Evolutionary conservation across 2,113 vertebrate species (phyloP).

Genomic region (Apteryx owenii): DNA sequence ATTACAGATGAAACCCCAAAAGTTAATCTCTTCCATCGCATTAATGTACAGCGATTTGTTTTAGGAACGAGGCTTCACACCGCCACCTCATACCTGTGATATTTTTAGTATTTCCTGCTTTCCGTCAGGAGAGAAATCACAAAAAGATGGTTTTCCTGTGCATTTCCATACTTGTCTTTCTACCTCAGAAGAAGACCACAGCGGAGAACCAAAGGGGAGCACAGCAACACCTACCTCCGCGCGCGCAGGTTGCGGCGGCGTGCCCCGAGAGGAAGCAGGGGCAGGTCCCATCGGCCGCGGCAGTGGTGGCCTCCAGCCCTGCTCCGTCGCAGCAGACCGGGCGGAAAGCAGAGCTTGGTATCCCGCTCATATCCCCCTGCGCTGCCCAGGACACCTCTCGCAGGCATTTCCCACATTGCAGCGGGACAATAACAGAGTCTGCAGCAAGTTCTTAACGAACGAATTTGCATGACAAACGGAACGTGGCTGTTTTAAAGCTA

Average conservation of each 20-base stretch:
- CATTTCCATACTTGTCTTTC: background rate
- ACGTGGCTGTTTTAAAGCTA: background rate
- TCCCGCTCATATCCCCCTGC: fast-evolving
- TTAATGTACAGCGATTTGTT: background rate
- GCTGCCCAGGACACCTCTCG: fast-evolving
- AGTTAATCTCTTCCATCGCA: background rate
- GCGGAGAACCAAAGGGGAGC: background rate
- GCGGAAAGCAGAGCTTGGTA: background rate
- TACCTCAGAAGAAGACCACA: background rate
- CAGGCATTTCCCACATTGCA: background rate
- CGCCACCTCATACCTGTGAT: background rate
- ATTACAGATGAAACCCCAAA: background rate
- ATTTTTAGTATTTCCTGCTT: background rate
- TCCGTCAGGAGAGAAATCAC: background rate
- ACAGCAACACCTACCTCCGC: background rate
- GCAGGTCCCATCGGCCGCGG: background rate
- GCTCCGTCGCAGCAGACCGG: background rate
- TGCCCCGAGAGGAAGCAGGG: background rate
- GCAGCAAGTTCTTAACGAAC: background rate
- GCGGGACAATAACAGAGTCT: background rate
- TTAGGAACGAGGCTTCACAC: background rate
- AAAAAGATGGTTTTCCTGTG: background rate
- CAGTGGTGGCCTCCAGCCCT: background rate
- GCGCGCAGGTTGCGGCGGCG: fast-evolving
- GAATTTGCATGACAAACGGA: background rate